Base-by-base conservation (phyloP, 2,113 vertebrate species). In the Oncorhynchus nerka region DNA sequence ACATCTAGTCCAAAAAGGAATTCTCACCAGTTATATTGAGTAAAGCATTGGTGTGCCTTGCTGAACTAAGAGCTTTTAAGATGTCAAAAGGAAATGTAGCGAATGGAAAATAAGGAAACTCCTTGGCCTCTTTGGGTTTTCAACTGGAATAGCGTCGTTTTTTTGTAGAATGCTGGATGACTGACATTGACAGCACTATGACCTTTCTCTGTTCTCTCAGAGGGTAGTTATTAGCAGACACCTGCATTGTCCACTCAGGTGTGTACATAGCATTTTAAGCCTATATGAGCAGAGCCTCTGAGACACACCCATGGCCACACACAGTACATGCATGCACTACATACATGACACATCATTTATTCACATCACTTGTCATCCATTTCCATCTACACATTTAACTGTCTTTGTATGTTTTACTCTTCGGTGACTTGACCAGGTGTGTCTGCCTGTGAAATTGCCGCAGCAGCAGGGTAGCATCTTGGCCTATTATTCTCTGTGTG, bases 61-160 rank as follows among this genome's bases (percentile, higher is more conserved):
- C 86, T 87, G 84, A 90, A 89, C 86, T 88, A 89, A 91, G 89
- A 81, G 85, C 88, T 88, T 90, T 92, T 90, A 92, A 85, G 84
- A 86, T 85, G 86, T 88, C 88, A 90, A 83, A 89, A 77, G 73
- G 68, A 89, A 86, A 83, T 84, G 84, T 83, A 87, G 84, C 71
- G 12, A 73, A 68, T 45, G 75, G 83, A 83, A 62, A 85, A 24
- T 45, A 22, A 8, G 84, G 86, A 84, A 75, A 78, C 83, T 57
- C 75, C 71, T 71, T 69, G 82, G 74, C 81, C 77, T 85, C 73
- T 74, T 79, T 78, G 83, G 71, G 75, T 87, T 89, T 87, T 82
- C 77, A 81, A 81, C 78, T 83, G 79, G 85, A 87, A 86, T 83
- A 76, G 83, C 71, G 9, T 12, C 0, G 39, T 45, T 45, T 87